These are phyloP conservation scores for Carassius carassius DNA, from an alignment of 2,113 vertebrate genomes.

Conservation along the genomic window DNA sequence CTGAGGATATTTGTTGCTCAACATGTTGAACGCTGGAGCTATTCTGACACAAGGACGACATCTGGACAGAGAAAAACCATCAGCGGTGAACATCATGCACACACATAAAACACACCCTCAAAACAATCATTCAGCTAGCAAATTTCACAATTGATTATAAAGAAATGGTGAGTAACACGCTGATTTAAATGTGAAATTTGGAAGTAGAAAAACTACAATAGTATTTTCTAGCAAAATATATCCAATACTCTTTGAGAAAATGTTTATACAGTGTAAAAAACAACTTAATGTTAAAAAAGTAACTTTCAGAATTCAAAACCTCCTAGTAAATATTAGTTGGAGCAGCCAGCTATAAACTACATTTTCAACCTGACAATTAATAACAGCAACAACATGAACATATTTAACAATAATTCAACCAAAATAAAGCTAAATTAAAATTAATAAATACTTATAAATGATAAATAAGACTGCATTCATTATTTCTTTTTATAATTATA, in stretches of 20 bases:
- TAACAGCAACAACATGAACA: not conserved
- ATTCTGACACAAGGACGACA: constrained; percentile 92
- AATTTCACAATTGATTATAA: not conserved
- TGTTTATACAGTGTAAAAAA: not conserved
- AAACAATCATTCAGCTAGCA: not conserved
- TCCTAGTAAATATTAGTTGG: not conserved
- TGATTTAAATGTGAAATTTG: not conserved
- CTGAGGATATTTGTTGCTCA: constrained; percentile 93
- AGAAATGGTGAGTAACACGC: not conserved
- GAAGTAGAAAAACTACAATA: not conserved
- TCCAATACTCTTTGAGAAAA: too few relatives aligned
- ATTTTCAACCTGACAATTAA: not conserved
- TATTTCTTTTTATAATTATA: not conserved
- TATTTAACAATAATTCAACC: not conserved
- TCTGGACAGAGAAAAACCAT: constrained; percentile 64
- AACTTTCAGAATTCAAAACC: not conserved
- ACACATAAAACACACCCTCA: not conserved
- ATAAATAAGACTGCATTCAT: not conserved
- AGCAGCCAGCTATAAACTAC: not conserved
- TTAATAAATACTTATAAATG: not conserved
- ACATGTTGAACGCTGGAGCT: constrained; percentile 88
- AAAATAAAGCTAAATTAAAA: not conserved
- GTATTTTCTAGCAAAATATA: too few relatives aligned
- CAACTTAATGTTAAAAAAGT: not conserved
- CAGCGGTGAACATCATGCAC: not conserved